These are phyloP conservation scores for Lithobius niger DNA, from an alignment of 1,140 invertebrate species.

Conservation along the genomic window DNA sequence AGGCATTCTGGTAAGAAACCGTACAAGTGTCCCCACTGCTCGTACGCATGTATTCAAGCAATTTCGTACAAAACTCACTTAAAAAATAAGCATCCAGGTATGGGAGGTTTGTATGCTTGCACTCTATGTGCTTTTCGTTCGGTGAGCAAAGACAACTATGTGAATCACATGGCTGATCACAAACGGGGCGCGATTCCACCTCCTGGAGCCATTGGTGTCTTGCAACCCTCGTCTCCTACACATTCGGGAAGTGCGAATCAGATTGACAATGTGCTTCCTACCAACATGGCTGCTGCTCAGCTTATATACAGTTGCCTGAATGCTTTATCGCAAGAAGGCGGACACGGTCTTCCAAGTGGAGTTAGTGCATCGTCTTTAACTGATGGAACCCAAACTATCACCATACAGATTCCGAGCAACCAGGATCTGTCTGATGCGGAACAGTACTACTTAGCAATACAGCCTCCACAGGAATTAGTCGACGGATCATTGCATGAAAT, in stretches of 20 bases:
- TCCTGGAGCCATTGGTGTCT: background rate
- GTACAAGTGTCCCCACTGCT: constrained; percentile 52
- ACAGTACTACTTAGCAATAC: constrained; percentile 17
- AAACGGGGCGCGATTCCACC: constrained; percentile 36
- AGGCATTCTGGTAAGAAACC: constrained; percentile 56
- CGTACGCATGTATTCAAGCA: constrained; percentile 51
- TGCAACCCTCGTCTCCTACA: background rate
- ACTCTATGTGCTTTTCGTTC: constrained; percentile 42
- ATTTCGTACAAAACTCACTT: constrained; percentile 52
- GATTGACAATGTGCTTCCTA: constrained; percentile 32
- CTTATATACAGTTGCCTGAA: constrained; percentile 40
- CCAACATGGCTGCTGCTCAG: constrained; percentile 39
- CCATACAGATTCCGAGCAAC: constrained; percentile 33
- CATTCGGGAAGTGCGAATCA: constrained; percentile 16
- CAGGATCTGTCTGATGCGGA: constrained; percentile 11
- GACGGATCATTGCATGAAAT: background rate
- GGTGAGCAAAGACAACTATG: constrained; percentile 42
- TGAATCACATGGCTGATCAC: constrained; percentile 42
- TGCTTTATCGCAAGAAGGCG: constrained; percentile 33
- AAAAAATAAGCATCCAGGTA: constrained; percentile 44
- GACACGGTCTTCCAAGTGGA: constrained; percentile 31
- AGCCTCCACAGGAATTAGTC: constrained; percentile 8
- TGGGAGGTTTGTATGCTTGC: constrained; percentile 42
- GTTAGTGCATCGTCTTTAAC: constrained; percentile 34
- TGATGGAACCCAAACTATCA: constrained; percentile 36